A percentile compares a stretch with the other conserved stretches of the same genome.
Evolutionary conservation across 2,797 vertebrate species (phyloP).

Genomic region (Glossophaga mutica): DNA sequence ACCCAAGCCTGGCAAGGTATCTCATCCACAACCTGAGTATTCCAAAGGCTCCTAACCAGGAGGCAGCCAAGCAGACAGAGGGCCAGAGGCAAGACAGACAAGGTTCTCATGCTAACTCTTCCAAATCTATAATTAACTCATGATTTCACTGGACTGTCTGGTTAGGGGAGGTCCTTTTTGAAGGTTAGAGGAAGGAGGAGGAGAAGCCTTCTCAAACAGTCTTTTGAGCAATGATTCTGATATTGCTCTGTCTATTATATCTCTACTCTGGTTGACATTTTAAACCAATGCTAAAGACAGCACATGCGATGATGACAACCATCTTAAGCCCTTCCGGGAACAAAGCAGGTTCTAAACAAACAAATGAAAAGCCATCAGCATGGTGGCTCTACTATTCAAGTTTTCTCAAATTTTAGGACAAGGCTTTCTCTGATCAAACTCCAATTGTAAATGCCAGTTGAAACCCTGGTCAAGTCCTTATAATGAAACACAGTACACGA

Average conservation of each 20-base stretch:
- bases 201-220: background rate
- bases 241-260: background rate
- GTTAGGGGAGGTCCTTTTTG: slow-evolving; percentile 48
- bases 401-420: slow-evolving; percentile 37
- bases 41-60: slow-evolving; percentile 40
- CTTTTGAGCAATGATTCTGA: background rate
- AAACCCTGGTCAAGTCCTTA: slow-evolving; percentile 46
- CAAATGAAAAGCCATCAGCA: background rate
- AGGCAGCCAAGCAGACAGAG: slow-evolving; percentile 53
- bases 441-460: slow-evolving; percentile 39
- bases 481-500: slow-evolving; percentile 49
- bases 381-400: background rate
- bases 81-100: slow-evolving; percentile 67
- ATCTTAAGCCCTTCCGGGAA: slow-evolving; percentile 47
- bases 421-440: slow-evolving; percentile 40
- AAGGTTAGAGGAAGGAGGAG: slow-evolving; percentile 33
- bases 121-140: slow-evolving; percentile 71
- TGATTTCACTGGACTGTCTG: slow-evolving; percentile 56
- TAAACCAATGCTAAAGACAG: background rate
- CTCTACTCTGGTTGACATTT: background rate
- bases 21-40: slow-evolving; percentile 11
- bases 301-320: background rate
- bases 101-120: slow-evolving; percentile 47
- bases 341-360: slow-evolving; percentile 39
- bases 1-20: slow-evolving; percentile 44